Evolutionary conservation across 2,113 vertebrate genomes (phyloP).

Genomic region (Microtus pennsylvanicus): DNA sequence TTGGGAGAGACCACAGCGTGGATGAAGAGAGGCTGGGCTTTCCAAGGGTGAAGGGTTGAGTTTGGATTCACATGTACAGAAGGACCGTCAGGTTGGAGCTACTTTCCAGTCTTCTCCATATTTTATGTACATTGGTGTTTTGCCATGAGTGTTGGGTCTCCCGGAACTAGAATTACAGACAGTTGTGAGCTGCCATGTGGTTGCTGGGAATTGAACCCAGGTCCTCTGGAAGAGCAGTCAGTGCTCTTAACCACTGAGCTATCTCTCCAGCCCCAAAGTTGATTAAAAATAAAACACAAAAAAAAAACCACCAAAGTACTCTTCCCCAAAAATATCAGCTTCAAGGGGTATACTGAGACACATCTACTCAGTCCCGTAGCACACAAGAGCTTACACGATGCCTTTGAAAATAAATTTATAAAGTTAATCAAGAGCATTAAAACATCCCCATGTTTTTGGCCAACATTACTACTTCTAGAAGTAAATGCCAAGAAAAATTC

Average conservation of each 20-base stretch:
- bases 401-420: slow-evolving; percentile 52
- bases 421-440: slow-evolving; percentile 59
- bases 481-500: slow-evolving; percentile 72
- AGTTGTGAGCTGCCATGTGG: no score
- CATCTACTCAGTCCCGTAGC: background rate
- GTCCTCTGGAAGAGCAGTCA: no score
- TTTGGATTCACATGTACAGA: background rate
- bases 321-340: background rate
- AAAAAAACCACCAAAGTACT: background rate
- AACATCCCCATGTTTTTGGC: slow-evolving; percentile 38
- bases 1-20: background rate
- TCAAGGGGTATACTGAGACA: background rate
- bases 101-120: background rate
- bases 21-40: background rate
- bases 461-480: slow-evolving; percentile 58
- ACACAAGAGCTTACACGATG: background rate
- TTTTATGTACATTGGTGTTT: no score
- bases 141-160: no score
- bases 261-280: no score
- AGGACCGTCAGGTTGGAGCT: background rate
- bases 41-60: background rate
- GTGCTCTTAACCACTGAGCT: no score
- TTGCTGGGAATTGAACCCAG: no score
- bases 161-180: no score
- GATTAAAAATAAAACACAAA: background rate